Evolutionary conservation across 2,113 vertebrate species (phyloP).

Genomic region (Solea senegalensis): DNA sequence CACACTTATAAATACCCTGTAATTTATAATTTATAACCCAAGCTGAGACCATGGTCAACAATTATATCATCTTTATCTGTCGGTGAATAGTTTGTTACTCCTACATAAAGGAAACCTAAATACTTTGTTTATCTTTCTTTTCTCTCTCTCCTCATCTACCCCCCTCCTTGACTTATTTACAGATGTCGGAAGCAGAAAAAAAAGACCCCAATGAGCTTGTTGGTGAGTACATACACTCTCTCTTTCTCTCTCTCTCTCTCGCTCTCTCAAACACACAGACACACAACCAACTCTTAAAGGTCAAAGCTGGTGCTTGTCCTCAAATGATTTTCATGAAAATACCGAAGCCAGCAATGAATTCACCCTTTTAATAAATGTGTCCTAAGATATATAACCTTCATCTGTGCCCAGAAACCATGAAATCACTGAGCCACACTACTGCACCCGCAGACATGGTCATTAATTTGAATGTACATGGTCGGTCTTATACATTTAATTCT

Average conservation of each 20-base stretch:
- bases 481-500: too few species aligned
- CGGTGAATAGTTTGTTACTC: background rate
- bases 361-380: too few species aligned
- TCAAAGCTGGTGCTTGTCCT: background rate
- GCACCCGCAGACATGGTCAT: too few species aligned
- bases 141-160: conserved; percentile 10
- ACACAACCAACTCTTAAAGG: background rate
- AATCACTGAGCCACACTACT: too few species aligned
- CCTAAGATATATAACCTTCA: too few species aligned
- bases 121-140: conserved; percentile 7
- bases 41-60: background rate
- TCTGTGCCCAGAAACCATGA: too few species aligned
- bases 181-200: conserved; percentile 87
- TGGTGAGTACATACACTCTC: conserved; percentile 81
- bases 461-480: too few species aligned
- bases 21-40: background rate
- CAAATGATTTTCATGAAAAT: background rate
- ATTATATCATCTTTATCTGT: background rate
- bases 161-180: conserved; percentile 46
- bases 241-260: background rate
- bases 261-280: background rate
- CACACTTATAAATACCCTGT: background rate
- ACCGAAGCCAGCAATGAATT: too few species aligned
- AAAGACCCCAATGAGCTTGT: conserved; percentile 95
- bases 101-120: conserved; percentile 24